A percentile compares a stretch with the other conserved stretches of the same genome.
Conservation (phyloP, 1,140 invertebrate species). For the Heliconius hewitsoni region DNA sequence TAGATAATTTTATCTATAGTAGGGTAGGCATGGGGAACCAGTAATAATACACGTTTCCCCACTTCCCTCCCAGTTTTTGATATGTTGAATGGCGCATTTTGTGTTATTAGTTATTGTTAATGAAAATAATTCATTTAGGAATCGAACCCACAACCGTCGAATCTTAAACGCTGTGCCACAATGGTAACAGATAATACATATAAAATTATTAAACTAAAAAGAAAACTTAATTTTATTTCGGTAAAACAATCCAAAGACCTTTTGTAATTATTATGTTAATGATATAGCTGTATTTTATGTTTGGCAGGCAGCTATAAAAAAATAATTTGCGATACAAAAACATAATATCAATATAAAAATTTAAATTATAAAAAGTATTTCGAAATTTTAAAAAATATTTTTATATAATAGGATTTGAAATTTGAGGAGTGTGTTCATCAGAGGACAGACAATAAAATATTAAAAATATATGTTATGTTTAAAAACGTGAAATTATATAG, state of each 20-base stretch:
- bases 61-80: too few relatives aligned
- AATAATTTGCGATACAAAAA: background rate
- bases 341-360: conserved; percentile 16
- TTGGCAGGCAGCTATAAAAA: conserved; percentile 8
- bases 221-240: background rate
- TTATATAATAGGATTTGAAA: conserved; percentile 26
- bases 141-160: too few relatives aligned
- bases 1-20: too few relatives aligned
- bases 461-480: conserved; percentile 37
- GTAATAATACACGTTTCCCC: too few relatives aligned
- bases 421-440: conserved; percentile 48
- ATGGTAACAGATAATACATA: too few relatives aligned
- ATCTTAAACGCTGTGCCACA: too few relatives aligned
- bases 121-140: too few relatives aligned
- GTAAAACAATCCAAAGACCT: background rate
- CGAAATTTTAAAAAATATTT: conserved; percentile 14
- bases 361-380: background rate
- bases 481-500: conserved; percentile 34
- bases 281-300: background rate
- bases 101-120: too few relatives aligned
- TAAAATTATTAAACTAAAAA: background rate
- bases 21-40: too few relatives aligned
- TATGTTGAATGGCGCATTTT: too few relatives aligned
- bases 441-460: conserved; percentile 62
- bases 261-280: background rate